Percentiles rank a stretch among this genome's conserved stretches.
Evolutionary conservation across 2,888 invertebrate genomes (phyloP).

Genomic region (Drosophila leonis): DNA sequence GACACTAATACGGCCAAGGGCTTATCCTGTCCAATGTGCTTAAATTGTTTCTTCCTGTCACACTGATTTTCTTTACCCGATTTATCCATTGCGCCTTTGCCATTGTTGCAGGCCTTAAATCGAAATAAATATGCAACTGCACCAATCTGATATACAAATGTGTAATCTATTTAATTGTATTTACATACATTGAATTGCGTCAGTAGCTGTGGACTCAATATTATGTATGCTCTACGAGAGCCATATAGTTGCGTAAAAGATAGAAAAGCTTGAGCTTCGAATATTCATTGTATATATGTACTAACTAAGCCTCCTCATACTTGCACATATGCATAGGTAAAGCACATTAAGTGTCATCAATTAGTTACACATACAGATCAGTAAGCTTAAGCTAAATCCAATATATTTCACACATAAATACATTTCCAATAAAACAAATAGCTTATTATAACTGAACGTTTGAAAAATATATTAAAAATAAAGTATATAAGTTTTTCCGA

Average conservation of each 20-base stretch:
- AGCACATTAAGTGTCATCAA: neutral
- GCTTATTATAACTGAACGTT: no score
- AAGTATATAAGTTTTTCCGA: no score
- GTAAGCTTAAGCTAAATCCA: neutral
- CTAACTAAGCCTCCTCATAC: neutral
- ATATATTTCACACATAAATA: no score
- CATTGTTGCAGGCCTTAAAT: slow-evolving; percentile 50
- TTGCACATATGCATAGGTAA: neutral
- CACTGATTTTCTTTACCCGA: slow-evolving; percentile 76
- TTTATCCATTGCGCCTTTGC: slow-evolving; percentile 70
- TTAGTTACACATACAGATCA: neutral
- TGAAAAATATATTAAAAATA: no score
- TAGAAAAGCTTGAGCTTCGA: no score
- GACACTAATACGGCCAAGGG: slow-evolving; percentile 67
- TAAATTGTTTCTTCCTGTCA: slow-evolving; percentile 80
- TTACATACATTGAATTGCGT: slow-evolving; percentile 41
- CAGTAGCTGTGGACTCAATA: neutral
- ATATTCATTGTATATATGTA: neutral
- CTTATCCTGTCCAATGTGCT: slow-evolving; percentile 79
- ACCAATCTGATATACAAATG: slow-evolving; percentile 39
- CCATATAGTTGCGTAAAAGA: no score
- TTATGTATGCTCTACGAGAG: slow-evolving; percentile 2
- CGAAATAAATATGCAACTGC: slow-evolving; percentile 67
- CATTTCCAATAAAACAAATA: no score
- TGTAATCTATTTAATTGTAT: slow-evolving; percentile 71